These are phyloP conservation scores for Larimichthys crocea DNA, from an alignment of 2,113 vertebrate species.

Conservation along the genomic window DNA sequence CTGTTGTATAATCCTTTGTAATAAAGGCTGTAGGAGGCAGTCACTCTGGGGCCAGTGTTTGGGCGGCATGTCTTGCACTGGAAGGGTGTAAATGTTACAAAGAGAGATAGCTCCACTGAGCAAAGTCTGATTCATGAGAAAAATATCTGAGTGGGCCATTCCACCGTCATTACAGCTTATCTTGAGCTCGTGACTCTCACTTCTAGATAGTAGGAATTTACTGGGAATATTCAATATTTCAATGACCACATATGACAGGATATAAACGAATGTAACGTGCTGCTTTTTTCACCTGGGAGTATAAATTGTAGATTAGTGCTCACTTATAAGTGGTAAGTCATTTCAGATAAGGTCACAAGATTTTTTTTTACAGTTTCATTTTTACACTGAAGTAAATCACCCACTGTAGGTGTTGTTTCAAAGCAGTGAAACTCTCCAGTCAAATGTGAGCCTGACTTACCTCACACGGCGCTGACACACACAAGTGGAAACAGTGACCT, in stretches of 20 bases:
- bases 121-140: conserved; percentile 39
- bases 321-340: background rate
- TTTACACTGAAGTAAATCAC: background rate
- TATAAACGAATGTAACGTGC: background rate
- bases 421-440: conserved; percentile 6
- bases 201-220: background rate
- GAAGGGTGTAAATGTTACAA: conserved; percentile 59
- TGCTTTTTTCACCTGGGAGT: background rate
- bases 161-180: conserved; percentile 25
- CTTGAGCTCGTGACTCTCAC: conserved; percentile 18
- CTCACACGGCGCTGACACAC: conserved; percentile 56
- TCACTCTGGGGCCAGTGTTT: conserved; percentile 71
- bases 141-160: conserved; percentile 34
- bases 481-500: conserved; percentile 82
- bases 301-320: background rate
- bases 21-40: conserved; percentile 71
- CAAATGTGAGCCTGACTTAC: conserved; percentile 37
- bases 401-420: background rate
- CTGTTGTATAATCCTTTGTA: conserved; percentile 73
- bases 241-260: background rate
- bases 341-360: background rate
- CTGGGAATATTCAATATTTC: background rate
- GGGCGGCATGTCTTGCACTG: conserved; percentile 44
- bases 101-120: conserved; percentile 34
- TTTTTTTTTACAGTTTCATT: background rate